Base-by-base conservation (phyloP, 2,113 vertebrate species). In the Chamaetylas fuelleborni region DNA sequence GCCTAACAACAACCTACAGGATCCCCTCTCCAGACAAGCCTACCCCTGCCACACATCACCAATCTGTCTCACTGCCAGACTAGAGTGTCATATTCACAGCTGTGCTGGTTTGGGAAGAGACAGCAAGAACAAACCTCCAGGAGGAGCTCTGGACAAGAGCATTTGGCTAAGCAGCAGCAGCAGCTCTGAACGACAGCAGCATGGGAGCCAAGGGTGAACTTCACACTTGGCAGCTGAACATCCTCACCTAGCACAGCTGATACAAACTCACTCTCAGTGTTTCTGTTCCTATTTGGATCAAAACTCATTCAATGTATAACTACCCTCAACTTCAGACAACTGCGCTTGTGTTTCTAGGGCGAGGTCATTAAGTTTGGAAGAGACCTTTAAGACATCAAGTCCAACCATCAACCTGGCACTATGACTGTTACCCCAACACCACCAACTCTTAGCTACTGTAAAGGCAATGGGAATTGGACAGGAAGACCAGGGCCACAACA, bases 151-250 rank as follows among this genome's bases (percentile, higher is more conserved):
- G 90, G 73, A 60, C 43, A 50, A 13, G 17, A 56, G 28, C 2
- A 1, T 62, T 48, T 58, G 64, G 5, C 70, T 31, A 54, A 77
- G 45, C 2, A 1, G 58, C 4, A 1, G 58, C 4, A 4, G 34
- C 33, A 87, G 53, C 34, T 76, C 81, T 29, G 25, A n/a, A 14
- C 0, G 5, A 18, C 0, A 0, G 36, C 61, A 76, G 43, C 16
- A 40, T 12, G 34, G 5, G 23, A 91, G 50, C 45, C 36, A 61
- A 61, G 31, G 61, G 53, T 45, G 71, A 57, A 8, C 38, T 25
- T 73, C 45, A 43, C 28, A 4, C 36, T 54, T 53, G 58, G 36
- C 29, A 69, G 20, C 42, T 74, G 40, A 79, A 85, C 40, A 79
- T 24, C 47, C n/a, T 43, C 53, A 18, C 22, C 50, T 62, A 20